Evolutionary conservation across 2,113 vertebrate genomes (phyloP).

Genomic region (Paratilapia polleni): DNA sequence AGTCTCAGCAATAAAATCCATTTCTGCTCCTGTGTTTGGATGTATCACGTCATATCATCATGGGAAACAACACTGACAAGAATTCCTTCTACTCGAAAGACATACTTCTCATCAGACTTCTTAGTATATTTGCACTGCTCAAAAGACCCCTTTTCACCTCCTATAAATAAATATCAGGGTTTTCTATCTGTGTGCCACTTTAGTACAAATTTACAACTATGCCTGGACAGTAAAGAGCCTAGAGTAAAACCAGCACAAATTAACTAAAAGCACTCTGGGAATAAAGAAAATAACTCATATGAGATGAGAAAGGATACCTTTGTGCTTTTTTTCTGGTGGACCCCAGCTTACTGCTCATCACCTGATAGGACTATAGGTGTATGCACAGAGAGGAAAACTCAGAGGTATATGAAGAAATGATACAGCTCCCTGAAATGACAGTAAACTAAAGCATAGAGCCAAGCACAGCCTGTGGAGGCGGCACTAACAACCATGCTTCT

Average conservation of each 20-base stretch:
- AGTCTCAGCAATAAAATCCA: conserved; percentile 22
- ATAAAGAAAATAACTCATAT: not conserved
- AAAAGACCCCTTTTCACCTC: not conserved
- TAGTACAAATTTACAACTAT: not conserved
- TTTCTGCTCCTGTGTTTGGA: conserved; percentile 19
- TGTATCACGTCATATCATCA: not conserved
- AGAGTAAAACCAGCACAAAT: not conserved
- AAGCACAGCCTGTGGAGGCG: not conserved
- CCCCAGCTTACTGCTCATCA: not conserved
- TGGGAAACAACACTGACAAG: conserved; percentile 37
- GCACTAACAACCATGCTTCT: not conserved
- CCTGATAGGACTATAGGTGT: too few relatives aligned
- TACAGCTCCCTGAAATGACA: not conserved
- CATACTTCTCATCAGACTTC: conserved; percentile 7
- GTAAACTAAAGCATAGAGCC: not conserved
- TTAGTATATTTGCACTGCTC: not conserved
- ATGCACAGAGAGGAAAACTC: not conserved
- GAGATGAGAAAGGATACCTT: not conserved
- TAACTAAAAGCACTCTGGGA: not conserved
- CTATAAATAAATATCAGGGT: not conserved
- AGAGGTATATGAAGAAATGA: not conserved
- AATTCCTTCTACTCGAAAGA: not conserved
- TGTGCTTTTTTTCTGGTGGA: not conserved
- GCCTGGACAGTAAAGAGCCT: not conserved
- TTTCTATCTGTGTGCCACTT: not conserved